These are phyloP conservation scores for Xiphorhynchus elegans DNA, from an alignment of 2,113 vertebrate genomes.

Conservation along the genomic window DNA sequence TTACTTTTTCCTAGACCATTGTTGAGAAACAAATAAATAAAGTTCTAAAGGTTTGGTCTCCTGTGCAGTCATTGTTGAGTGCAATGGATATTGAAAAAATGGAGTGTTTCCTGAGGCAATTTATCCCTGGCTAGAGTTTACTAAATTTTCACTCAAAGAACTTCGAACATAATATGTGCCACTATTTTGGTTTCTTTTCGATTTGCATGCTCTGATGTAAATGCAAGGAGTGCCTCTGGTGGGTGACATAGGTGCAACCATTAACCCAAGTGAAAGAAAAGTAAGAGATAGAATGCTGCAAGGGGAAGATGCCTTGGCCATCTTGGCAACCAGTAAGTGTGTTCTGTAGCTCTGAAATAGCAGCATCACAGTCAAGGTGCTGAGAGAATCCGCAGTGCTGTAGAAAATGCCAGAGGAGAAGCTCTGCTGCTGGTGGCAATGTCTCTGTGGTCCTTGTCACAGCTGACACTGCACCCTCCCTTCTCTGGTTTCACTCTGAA, in stretches of 20 bases:
- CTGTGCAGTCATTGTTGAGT: not conserved
- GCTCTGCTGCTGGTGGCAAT: not conserved
- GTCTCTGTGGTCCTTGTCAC: not conserved
- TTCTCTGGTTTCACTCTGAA: not conserved
- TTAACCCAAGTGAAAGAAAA: not conserved
- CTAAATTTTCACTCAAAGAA: not conserved
- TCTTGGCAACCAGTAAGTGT: not conserved
- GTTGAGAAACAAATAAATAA: not conserved
- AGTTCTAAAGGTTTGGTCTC: not conserved
- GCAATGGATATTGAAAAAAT: not conserved
- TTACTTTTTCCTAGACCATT: not conserved
- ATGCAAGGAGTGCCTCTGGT: not conserved
- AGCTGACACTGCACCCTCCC: rapidly evolving
- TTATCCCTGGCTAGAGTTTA: not conserved
- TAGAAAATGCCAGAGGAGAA: not conserved
- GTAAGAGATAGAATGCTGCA: not conserved
- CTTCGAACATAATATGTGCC: not conserved
- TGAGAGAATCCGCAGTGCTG: not conserved
- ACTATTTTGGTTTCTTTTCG: not conserved
- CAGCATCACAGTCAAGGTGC: not conserved
- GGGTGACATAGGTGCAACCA: not conserved
- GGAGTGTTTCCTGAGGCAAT: not conserved
- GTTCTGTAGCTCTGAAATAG: not conserved
- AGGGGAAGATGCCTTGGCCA: not conserved
- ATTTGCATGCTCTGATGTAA: not conserved